These are phyloP conservation scores for Delia radicum DNA, from an alignment of 1,140 invertebrate species.

Conservation along the genomic window DNA sequence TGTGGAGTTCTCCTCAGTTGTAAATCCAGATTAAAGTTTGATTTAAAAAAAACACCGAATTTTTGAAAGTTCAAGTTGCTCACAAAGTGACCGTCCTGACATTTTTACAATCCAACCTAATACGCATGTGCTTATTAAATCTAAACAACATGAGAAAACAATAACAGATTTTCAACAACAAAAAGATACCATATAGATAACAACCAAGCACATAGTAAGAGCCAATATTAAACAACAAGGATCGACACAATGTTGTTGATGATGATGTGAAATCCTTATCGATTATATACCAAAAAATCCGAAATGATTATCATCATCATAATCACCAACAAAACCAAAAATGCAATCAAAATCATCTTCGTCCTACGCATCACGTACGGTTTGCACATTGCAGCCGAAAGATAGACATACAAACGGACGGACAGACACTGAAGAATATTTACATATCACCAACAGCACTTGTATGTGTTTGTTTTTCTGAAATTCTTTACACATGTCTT, in stretches of 20 bases:
- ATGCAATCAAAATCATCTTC: not conserved
- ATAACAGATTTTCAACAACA: not conserved
- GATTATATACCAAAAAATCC: not conserved
- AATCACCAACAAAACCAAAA: not conserved
- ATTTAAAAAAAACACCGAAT: no score
- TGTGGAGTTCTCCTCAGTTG: no score
- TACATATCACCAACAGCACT: not conserved
- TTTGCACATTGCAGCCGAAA: not conserved
- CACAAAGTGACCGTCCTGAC: no score
- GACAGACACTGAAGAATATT: not conserved
- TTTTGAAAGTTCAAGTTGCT: no score
- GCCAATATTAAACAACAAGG: not conserved
- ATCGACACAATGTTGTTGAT: not conserved
- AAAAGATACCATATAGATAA: no score
- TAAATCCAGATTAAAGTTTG: no score
- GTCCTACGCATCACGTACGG: not conserved
- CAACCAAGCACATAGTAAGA: not conserved
- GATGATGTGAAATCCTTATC: conserved; percentile 21
- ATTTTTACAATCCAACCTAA: no score
- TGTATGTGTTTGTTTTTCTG: not conserved
- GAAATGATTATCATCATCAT: no score
- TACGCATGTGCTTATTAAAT: no score
- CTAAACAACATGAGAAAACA: not conserved
- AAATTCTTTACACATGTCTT: conserved; percentile 7
- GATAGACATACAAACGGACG: not conserved